Base-by-base conservation (phyloP, 2,797 vertebrate species). In the Echiichthys vipera region DNA sequence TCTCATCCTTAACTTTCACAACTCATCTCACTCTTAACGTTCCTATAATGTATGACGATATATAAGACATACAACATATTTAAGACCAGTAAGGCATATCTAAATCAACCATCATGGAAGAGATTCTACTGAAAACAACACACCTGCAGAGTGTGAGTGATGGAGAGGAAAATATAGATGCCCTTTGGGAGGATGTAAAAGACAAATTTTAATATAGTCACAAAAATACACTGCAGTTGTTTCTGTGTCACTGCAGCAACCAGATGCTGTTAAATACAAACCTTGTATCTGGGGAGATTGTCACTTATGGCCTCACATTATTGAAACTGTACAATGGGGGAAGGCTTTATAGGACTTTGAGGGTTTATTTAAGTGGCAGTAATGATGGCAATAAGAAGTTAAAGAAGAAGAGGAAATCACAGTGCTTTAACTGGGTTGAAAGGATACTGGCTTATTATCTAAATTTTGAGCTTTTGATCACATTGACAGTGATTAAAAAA, bases 1-100 rank as follows among this genome's bases (percentile, higher is more conserved):
- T 62, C 67, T 71, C 2, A 40, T 46, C 83, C 87, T 86, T 86
- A 73, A 82, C 70, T 87, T 83, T 80, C 57, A 73, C 50, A 78
- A 49, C 42, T 74, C 18, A 37, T 80, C 4, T 64, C 54, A 25
- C 18, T 77, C 34, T 76, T 78, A 55, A 59, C 39, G 22, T 55
- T 43, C 54, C 42, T 46, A 42, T 30, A 45, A 74, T 57, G 47
- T 40, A 17, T 57, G 61, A 69, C 49, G 18, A 32, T 42, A 22
- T 30, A 37, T 17, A 45, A 67, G 47, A 36, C 20, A 55, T 17
- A 11, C 43, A 72, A 72, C 6, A 12, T 29, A 22, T 39, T 10
- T 46, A 8, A 57, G 39, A 49, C 25, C 42, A 69, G 80, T 50
- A 55, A 42, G 42, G 40, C 50, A 49, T 61, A 59, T 77, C 22